These are phyloP conservation scores for Euphonia xanthogaster DNA, from an alignment of 2,797 vertebrate species.

Conservation along the genomic window DNA sequence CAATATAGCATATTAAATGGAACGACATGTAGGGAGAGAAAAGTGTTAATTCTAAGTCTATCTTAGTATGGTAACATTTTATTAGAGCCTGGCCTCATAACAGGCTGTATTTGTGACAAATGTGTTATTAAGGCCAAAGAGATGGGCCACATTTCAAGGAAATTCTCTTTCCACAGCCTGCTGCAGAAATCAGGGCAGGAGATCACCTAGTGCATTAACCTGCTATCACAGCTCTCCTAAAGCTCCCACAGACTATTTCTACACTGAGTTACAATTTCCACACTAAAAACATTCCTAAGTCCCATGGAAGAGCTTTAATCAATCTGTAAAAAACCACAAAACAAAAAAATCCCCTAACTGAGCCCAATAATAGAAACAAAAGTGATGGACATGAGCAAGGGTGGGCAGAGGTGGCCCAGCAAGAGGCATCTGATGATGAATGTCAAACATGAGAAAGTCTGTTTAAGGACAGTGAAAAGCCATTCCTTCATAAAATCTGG, in stretches of 20 bases:
- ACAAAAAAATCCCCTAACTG: not conserved
- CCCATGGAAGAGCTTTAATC: not conserved
- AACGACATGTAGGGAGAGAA: not conserved
- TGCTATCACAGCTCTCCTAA: slow-evolving; percentile 19
- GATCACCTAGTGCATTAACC: slow-evolving; percentile 58
- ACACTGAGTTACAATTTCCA: not conserved
- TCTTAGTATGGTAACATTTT: not conserved
- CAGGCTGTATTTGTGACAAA: slow-evolving; percentile 16
- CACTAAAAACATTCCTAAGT: not conserved
- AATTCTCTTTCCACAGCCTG: slow-evolving; percentile 5
- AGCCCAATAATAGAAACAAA: not conserved
- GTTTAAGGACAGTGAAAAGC: not conserved
- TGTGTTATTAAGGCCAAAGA: not conserved
- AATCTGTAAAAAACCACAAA: not conserved
- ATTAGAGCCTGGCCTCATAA: not conserved
- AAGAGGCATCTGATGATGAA: not conserved
- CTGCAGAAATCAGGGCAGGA: slow-evolving; percentile 51
- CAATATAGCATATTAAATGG: not conserved
- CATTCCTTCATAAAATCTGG: not conserved
- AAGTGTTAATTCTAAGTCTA: not conserved
- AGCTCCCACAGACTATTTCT: not conserved
- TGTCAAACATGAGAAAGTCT: not conserved
- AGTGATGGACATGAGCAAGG: not conserved
- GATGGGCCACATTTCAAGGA: slow-evolving; percentile 7
- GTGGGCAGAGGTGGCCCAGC: not conserved